Conservation (phyloP, 2,797 vertebrate genomes). For the Chelonia mydas region DNA sequence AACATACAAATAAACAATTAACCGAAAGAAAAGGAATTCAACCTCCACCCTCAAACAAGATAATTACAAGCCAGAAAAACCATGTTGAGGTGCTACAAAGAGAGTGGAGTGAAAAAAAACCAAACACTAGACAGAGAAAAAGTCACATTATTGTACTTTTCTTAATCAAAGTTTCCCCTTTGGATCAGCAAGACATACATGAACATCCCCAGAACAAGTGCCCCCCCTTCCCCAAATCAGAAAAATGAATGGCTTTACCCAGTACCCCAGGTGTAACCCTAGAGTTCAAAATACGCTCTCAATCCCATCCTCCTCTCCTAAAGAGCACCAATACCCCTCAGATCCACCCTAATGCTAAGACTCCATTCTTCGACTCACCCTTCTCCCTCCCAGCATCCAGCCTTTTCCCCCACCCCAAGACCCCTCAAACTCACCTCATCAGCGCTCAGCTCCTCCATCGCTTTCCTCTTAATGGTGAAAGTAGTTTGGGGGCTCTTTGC, state of each 20-base stretch:
- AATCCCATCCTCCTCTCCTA: background rate
- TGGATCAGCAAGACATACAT: background rate
- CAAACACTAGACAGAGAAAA: rapidly evolving
- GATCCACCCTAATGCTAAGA: background rate
- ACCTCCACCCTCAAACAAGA: background rate
- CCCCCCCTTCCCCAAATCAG: background rate
- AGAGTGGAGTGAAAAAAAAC: rapidly evolving
- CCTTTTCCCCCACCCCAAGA: background rate
- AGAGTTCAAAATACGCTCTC: background rate
- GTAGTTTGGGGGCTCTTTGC: slow-evolving; percentile 73
- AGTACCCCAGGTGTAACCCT: background rate
- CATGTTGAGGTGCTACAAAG: background rate
- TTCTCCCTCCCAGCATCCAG: background rate
- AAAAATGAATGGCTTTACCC: background rate
- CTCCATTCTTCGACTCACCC: background rate
- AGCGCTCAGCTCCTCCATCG: slow-evolving; percentile 98
- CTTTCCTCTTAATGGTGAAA: slow-evolving; percentile 90
- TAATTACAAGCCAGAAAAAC: background rate
- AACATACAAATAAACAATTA: background rate
- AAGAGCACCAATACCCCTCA: background rate
- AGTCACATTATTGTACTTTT: background rate
- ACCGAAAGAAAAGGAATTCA: background rate
- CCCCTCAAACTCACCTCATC: slow-evolving; percentile 89
- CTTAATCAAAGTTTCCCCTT: rapidly evolving
- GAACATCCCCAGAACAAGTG: background rate